phyloP scores from a whole-genome alignment of 1,140 invertebrate genomes.

The Trichomalopsis sarcophagae region DNA sequence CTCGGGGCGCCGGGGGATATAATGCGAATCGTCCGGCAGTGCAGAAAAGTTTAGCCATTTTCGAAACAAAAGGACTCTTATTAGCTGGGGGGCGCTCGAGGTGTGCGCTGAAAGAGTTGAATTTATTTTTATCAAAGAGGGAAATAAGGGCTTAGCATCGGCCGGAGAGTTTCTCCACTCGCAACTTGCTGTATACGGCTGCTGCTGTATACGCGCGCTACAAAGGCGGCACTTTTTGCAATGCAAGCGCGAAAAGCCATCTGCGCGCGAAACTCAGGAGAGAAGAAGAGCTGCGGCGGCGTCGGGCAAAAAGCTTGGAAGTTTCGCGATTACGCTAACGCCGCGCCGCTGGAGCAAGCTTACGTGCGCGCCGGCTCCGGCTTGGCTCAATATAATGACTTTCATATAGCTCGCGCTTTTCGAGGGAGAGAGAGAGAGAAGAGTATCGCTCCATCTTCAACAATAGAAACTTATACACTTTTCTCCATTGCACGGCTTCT shows the following conservation, averaged over 20 bases:
- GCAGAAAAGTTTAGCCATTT: slow-evolving; percentile 25
- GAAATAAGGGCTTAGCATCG: slow-evolving; percentile 14
- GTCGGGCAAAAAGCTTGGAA: slow-evolving; percentile 41
- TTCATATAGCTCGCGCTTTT: slow-evolving; percentile 23
- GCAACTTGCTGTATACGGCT: neutral
- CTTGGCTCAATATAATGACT: slow-evolving; percentile 47
- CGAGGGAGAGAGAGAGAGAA: slow-evolving; percentile 1
- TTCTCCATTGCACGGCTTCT: slow-evolving; percentile 13
- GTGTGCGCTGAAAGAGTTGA: neutral
- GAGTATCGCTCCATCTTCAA: slow-evolving; percentile 23
- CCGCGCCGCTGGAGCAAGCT: neutral
- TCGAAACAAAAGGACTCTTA: neutral
- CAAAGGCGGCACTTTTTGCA: slow-evolving; percentile 37
- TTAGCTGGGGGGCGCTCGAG: neutral
- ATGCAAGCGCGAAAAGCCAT: slow-evolving; percentile 45
- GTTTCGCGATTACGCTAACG: slow-evolving; percentile 42
- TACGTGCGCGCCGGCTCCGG: slow-evolving; percentile 12
- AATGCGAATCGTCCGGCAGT: slow-evolving; percentile 9
- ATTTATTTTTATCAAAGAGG: slow-evolving; percentile 35
- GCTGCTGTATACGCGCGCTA: neutral
- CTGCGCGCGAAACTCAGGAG: slow-evolving; percentile 11
- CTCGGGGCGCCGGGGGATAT: neutral
- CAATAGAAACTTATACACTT: slow-evolving; percentile 38
- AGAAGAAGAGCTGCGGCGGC: neutral
- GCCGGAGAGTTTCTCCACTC: neutral